These are phyloP conservation scores for Muntiacus reevesi DNA, from an alignment of 2,113 vertebrate genomes.

Conservation along the genomic window DNA sequence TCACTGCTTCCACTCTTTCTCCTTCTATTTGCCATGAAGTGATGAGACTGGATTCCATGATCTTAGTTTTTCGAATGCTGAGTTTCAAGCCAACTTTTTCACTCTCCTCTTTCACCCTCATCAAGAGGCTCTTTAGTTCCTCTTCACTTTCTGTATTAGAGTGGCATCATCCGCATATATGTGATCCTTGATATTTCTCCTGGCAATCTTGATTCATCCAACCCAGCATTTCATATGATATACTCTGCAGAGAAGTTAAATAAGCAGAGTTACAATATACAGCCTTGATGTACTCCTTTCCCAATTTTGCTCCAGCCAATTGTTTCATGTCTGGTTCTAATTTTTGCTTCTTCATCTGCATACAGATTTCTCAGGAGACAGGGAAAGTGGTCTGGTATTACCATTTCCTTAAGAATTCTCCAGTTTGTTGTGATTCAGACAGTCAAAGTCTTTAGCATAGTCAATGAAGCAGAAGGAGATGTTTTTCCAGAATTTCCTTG, in stretches of 20 bases:
- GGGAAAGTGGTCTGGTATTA: background rate
- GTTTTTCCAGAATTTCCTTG: background rate
- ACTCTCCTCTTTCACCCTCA: background rate
- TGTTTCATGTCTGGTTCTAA: background rate
- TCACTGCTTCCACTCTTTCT: background rate
- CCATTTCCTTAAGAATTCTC: background rate
- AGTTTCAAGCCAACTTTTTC: background rate
- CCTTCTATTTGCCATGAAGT: background rate
- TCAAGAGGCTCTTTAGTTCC: background rate
- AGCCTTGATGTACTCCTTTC: background rate
- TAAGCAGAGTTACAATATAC: background rate
- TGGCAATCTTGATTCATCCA: background rate
- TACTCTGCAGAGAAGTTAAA: background rate
- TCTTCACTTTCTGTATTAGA: background rate
- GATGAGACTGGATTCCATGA: background rate
- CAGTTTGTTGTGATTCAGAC: background rate
- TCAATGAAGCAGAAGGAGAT: background rate
- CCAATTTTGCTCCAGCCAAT: background rate
- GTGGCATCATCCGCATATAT: background rate
- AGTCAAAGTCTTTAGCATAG: background rate
- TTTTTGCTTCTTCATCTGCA: background rate
- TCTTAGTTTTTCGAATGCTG: background rate
- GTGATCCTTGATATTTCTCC: background rate
- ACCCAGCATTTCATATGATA: background rate
- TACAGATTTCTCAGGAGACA: background rate